Evolutionary conservation across 2,888 invertebrate species (phyloP), one percentile per base, ranked within the genome.

Genomic region (Acleris cristana): DNA sequence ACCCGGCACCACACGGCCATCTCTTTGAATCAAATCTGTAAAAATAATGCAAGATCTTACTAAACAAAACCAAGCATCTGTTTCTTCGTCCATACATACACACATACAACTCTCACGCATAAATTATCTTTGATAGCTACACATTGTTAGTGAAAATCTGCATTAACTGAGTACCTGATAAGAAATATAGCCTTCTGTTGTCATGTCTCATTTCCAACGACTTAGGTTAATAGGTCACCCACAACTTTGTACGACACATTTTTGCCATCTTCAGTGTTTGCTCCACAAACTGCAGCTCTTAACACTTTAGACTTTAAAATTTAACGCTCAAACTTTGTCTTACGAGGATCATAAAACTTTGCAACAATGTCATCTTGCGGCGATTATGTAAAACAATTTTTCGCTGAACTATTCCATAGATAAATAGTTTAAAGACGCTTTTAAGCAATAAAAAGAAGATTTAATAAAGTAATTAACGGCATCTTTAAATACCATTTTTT

Each of bases 381-480:
- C 53, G 60, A 65, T 60, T 72, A 71, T 72, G 70, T 55, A 70
- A 71, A 73, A 72, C 67, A 69, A 64, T 72, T 73, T 73, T 65
- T 63, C 64, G 55, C 44, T 57, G 56, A 56, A 59, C 57, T 54
- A 59, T 71, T 72, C 69, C 64, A 55, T 64, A 54, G 54, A 48
- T 65, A 65, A 71, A 68, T 65, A 65, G 53, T 56, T 63, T 61
- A 52, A 67, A 70, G 66, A 69, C 68, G 16, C 3, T 44, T 56
- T 63, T 23, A 49, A 48, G 21, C 23, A 21, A 19, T 66, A 61
- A 61, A 60, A 61, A 69, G 12, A 14, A 14, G 14, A 40, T 14
- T 14, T 0, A 34, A 8, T 2, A 0, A 34, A 34, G 30, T 1
- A 6, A 26, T 7, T 30, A 8, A 30, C 26, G 6, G 30, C 8